phyloP scores from a whole-genome alignment of 2,888 invertebrate genomes.

The Petrolisthes cinctipes region DNA sequence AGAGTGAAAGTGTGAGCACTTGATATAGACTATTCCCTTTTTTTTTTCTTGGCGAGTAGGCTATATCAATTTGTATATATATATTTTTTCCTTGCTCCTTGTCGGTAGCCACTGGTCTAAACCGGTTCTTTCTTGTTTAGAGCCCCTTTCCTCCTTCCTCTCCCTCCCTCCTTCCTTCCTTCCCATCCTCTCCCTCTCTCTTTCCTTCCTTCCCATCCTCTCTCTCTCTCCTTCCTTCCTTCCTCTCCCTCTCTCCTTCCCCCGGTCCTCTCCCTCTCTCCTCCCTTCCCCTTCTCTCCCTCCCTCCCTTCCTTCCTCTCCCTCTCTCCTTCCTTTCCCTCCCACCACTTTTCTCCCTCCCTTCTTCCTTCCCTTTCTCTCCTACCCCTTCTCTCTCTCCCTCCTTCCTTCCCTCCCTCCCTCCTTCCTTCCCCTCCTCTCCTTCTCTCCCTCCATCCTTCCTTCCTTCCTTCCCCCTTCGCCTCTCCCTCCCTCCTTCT shows the following conservation, averaged over 20 bases:
- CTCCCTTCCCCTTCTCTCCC: not conserved
- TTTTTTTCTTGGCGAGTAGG: not conserved
- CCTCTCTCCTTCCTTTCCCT: not conserved
- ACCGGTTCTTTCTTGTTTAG: not conserved
- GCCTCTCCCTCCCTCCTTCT: too few relatives aligned
- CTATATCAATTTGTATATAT: not conserved
- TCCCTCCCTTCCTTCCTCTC: not conserved
- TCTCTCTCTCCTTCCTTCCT: not conserved
- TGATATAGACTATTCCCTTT: not conserved
- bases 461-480: not conserved
- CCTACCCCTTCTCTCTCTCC: not conserved
- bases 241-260: not conserved
- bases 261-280: not conserved
- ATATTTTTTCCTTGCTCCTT: not conserved
- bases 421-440: not conserved
- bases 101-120: not conserved
- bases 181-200: not conserved
- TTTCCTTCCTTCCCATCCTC: not conserved
- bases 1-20: too few relatives aligned
- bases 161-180: not conserved
- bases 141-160: not conserved
- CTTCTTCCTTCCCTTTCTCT: too few relatives aligned
- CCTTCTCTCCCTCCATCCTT: not conserved
- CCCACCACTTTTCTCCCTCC: not conserved
- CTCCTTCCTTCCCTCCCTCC: too few relatives aligned